phyloP scores from a whole-genome alignment of 2,113 vertebrate genomes.

The Ivindomyrus marchei region DNA sequence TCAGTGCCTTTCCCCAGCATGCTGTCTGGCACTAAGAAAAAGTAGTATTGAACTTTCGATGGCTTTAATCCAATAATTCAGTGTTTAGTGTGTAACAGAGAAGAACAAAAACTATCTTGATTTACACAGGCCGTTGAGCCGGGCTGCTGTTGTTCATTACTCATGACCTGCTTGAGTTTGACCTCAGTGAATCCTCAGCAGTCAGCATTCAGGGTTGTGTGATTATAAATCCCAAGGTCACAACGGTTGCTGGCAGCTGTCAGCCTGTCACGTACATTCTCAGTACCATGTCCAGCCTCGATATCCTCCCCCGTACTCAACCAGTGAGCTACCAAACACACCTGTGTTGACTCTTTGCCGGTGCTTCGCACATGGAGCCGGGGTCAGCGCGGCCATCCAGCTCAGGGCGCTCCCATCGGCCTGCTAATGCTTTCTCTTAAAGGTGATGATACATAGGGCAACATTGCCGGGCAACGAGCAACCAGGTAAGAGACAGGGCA shows the following conservation, averaged over 20 bases:
- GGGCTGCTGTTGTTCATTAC: background rate
- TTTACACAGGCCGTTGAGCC: background rate
- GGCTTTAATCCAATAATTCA: background rate
- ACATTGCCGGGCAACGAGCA: background rate
- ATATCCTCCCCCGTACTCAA: too few relatives aligned
- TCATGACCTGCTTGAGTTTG: background rate
- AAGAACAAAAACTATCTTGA: background rate
- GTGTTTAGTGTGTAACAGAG: background rate
- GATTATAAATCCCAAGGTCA: background rate
- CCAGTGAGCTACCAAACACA: slow-evolving; percentile 11
- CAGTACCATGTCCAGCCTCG: background rate
- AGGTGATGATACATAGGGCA: background rate
- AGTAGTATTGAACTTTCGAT: background rate
- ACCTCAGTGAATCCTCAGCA: background rate
- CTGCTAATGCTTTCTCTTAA: background rate
- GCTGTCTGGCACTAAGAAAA: background rate
- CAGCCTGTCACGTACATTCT: background rate
- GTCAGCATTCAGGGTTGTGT: background rate
- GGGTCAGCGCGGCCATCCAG: background rate
- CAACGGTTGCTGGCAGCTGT: background rate
- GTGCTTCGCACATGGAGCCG: background rate
- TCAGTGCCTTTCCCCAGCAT: background rate
- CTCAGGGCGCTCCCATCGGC: background rate
- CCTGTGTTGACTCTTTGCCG: slow-evolving; percentile 27
- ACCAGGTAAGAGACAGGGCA: background rate